Evolutionary conservation across 2,888 invertebrate species (phyloP), one percentile per base, ranked within the genome.

Genomic region (Punctoribates punctum): DNA sequence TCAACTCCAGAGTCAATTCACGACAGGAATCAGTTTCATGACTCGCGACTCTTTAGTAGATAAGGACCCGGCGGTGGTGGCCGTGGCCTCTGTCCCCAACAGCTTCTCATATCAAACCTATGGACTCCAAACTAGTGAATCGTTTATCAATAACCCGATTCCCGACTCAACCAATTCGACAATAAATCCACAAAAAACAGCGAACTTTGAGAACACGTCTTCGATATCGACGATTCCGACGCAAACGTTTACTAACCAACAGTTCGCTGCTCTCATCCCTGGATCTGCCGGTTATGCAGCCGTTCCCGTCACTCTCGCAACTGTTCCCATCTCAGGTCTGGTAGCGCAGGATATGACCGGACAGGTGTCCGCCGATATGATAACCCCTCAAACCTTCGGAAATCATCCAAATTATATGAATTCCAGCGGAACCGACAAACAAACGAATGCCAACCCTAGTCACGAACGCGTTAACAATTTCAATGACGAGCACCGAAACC

Each of bases 201-300:
- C 75, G n/a, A 77, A 20, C 27, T 74, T 72, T 48, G 70, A 77
- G 25, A 34, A 27, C 17, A 23, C 23, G 6, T 42, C 75, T 9
- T 74, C 51, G 0, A 48, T 57, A 8, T 23, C 48, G 1, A 25
- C 79, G 76, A 92, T 93, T 82, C 91, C 91, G 29, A 88, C 90
- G 38, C 92, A 92, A 85, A 93, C 92, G 65, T 93, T 91, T 84
- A 93, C 92, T 75, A 93, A 93, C 85, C 92, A 92, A 83, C 90
- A 89, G 82, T 93, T 89, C 83, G 86, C 88, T 17, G 79, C 80
- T 9, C n/a, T 75, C 4, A 75, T 75, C 8, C 57, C 72, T 25
- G 54, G 54, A 8, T 15, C 20, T 48, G n/a, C 46, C 15, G 42
- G 23, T 67, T 67, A 11, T 54, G 23, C 54, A n/a, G 15, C 60